Evolutionary conservation across 2,797 vertebrate genomes (phyloP).

Genomic region (Synaphobranchus kaupii): DNA sequence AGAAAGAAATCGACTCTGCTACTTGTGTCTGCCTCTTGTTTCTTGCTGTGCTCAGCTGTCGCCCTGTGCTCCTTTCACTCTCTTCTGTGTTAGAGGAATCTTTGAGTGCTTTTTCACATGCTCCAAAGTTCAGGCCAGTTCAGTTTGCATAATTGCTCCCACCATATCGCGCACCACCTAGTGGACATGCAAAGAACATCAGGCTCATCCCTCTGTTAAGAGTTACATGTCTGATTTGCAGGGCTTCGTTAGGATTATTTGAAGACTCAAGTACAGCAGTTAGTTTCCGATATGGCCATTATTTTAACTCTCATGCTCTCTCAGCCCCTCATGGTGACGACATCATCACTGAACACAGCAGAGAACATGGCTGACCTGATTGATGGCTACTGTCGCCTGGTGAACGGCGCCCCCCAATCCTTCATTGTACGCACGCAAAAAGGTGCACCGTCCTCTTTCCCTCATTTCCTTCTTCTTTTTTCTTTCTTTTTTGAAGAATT

Average conservation of each 20-base stretch:
- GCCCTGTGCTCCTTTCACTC: background rate
- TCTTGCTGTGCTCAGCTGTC: background rate
- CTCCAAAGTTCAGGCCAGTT: background rate
- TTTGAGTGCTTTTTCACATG: background rate
- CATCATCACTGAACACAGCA: constrained; percentile 89
- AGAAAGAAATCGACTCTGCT: background rate
- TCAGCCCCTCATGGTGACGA: constrained; percentile 96
- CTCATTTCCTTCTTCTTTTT: background rate
- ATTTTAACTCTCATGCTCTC: constrained; percentile 52
- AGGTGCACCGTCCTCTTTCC: constrained; percentile 72
- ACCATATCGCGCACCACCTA: background rate
- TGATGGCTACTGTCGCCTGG: constrained; percentile 95
- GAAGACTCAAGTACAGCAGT: background rate
- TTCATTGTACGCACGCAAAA: constrained; percentile 94
- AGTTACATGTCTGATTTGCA: no score
- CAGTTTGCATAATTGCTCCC: background rate
- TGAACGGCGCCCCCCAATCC: constrained; percentile 84
- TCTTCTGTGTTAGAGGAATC: background rate
- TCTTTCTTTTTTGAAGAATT: background rate
- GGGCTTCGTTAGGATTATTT: no score
- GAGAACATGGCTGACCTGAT: constrained; percentile 99
- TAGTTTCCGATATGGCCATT: constrained; percentile 64
- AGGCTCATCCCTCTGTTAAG: background rate
- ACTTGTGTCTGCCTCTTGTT: background rate
- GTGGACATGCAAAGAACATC: background rate